A percentile compares a stretch with the other conserved stretches of the same genome.
These are phyloP conservation scores for Diplogasteroides magnus DNA, from an alignment of 1,140 invertebrate genomes.

Conservation along the genomic window DNA sequence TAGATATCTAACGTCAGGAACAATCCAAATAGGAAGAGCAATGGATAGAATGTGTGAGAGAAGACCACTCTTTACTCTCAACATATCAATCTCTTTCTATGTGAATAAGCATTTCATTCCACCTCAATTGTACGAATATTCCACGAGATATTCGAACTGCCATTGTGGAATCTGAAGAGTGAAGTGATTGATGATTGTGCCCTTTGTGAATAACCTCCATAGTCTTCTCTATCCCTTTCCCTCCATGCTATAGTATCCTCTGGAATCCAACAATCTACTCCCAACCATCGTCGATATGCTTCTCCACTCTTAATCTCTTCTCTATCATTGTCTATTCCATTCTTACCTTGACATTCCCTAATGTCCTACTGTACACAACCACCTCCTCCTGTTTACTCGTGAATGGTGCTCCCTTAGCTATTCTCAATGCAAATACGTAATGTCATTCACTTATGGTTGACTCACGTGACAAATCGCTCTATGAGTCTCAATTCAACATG, in stretches of 20 bases:
- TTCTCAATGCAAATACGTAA: not conserved
- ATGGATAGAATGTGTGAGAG: not conserved
- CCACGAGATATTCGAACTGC: not conserved
- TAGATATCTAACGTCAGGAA: not conserved
- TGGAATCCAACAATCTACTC: not conserved
- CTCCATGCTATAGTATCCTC: not conserved
- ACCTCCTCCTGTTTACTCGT: not conserved
- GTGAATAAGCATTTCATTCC: too few species aligned
- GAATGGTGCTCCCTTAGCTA: not conserved
- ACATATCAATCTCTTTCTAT: too few species aligned
- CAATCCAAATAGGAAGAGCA: not conserved
- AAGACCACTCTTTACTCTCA: not conserved
- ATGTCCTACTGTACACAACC: not conserved
- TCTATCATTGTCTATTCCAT: too few species aligned
- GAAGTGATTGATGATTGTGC: not conserved
- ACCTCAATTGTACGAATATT: not conserved
- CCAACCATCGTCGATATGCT: not conserved
- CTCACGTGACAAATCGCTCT: not conserved
- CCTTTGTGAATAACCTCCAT: too few species aligned
- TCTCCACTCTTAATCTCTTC: not conserved
- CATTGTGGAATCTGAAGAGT: not conserved
- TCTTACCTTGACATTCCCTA: not conserved
- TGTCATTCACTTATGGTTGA: not conserved
- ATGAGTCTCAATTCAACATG: not conserved
- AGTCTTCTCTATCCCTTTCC: too few species aligned